Evolutionary conservation across 1,140 invertebrate genomes (phyloP), one percentile per base, ranked within the genome.

Genomic region (Drosophila ficusphila): DNA sequence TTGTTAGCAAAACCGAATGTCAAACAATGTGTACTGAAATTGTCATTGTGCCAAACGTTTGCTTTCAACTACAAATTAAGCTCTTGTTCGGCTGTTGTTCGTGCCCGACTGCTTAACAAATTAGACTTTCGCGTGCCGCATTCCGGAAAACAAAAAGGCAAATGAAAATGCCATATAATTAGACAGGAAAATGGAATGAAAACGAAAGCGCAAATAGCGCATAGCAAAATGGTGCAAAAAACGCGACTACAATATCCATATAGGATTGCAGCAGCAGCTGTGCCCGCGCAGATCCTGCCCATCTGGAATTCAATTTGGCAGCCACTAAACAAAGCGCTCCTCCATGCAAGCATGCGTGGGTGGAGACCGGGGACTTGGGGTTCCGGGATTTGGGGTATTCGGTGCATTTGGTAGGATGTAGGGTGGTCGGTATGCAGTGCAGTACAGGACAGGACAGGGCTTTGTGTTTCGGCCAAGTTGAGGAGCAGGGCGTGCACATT

Each of bases 51-150:
- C 39, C 69, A 79, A 86, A 76, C 79, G 79, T 60, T 86, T 76
- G 56, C 77, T 78, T 76, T 82, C 67, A 90, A 58, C 81, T 77
- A 61, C 73, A 77, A 86, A 88, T 86, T 77, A 81, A 86, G 76
- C 72, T 58, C 56, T 67, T 77, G 65, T 75, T 72, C 60, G 58
- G 42, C 60, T 71, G 38, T 51, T 42, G 48, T 74, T 75, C 39
- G 61, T 67, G 52, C 44, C 58, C 34, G 47, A 31, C 67, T 74
- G 61, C 46, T 75, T 70, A 82, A 82, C 82, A 86, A 86, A 86
- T 86, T 86, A 73, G 74, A 67, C 56, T 78, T 78, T 89, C 79
- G 77, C 78, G 77, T 86, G 82, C 58, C 54, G 54, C 53, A 68
- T 73, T 82, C 44, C 46, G 64, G 44, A 16, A 51, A 46, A 53